Evolutionary conservation across 2,113 vertebrate genomes (phyloP), one percentile per base, ranked within the genome.

Genomic region (Rhipidura dahli): DNA sequence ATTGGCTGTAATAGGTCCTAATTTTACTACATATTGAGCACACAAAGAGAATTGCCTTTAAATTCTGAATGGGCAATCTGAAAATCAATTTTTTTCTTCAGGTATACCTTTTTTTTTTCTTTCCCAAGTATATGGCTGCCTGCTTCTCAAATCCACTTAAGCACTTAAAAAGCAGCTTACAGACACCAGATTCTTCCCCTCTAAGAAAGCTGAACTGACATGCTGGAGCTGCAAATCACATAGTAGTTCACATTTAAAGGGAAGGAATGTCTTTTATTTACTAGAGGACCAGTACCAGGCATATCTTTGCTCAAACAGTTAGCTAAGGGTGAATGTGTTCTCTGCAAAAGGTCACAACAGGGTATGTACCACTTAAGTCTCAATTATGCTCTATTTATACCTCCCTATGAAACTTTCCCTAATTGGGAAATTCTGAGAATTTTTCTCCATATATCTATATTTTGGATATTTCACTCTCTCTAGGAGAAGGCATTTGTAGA

Each of bases 91-190:
- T 91, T 91, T 93, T 89, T 64, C 61, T 93, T 83, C 49, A 56
- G 77, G n/a, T n/a, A 57, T 37, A 56, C 53, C 51, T 83, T 78
- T 60, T 65, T 16, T 9, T 8, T 60, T 65, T 16, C 8, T 8
- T 5, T 1, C 19, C 12, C 54, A 80, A 57, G 35, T 87, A 61
- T 42, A 90, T 72, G 60, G 37, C 66, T 91, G 42, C 60, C 79
- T 77, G 50, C 42, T 89, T 95, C 91, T 91, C 50, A 80, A 93
- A 83, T 87, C 57, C 71, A 90, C 47, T 92, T 89, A 93, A 84
- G 35, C 78, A 83, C 90, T 96, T 88, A 66, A 78, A 94, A 94
- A 97, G 89, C 82, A 90, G 87, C 72, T 93, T 86, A 59, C 56
- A 71, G 66, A 91, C 61, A 85, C 90, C 77, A 96, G 84, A 94